A percentile compares a stretch with the other conserved stretches of the same genome.
Evolutionary conservation across 2,888 invertebrate genomes (phyloP).

Genomic region (Hipparchia sbordonii): DNA sequence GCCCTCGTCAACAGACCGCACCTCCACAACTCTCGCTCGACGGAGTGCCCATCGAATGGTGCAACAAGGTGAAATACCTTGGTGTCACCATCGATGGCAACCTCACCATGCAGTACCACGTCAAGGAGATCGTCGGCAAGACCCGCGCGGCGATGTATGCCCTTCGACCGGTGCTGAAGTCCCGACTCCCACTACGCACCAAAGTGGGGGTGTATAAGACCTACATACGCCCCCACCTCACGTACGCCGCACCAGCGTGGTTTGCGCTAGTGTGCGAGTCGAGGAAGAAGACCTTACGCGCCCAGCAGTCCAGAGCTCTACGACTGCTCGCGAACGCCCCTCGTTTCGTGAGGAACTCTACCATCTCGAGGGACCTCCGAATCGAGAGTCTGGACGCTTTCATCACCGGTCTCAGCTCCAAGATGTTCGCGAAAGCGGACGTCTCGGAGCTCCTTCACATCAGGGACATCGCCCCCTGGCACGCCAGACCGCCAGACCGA

Average conservation of each 20-base stretch:
- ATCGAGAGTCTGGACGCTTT: too few species aligned
- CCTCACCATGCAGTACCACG: neutral
- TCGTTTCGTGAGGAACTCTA: too few species aligned
- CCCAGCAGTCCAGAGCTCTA: neutral
- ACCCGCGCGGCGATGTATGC: neutral
- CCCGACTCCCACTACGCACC: neutral
- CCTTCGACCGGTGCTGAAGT: neutral
- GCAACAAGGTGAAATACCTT: neutral
- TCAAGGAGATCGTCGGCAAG: neutral
- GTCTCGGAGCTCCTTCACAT: too few species aligned
- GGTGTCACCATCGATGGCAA: neutral
- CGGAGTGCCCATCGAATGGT: neutral
- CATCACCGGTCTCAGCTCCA: too few species aligned
- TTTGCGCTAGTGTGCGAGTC: neutral
- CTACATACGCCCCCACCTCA: neutral
- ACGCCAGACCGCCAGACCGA: too few species aligned
- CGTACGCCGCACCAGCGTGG: neutral
- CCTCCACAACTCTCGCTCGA: neutral
- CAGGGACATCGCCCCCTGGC: too few species aligned
- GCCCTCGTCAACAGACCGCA: neutral
- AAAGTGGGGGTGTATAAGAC: neutral
- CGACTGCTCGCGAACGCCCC: too few species aligned
- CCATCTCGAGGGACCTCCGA: too few species aligned
- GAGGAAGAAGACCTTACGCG: neutral
- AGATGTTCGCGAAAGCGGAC: too few species aligned